Evolutionary conservation across 1,140 invertebrate genomes (phyloP), one percentile per base, ranked within the genome.

Genomic region (Orchesella cincta): DNA sequence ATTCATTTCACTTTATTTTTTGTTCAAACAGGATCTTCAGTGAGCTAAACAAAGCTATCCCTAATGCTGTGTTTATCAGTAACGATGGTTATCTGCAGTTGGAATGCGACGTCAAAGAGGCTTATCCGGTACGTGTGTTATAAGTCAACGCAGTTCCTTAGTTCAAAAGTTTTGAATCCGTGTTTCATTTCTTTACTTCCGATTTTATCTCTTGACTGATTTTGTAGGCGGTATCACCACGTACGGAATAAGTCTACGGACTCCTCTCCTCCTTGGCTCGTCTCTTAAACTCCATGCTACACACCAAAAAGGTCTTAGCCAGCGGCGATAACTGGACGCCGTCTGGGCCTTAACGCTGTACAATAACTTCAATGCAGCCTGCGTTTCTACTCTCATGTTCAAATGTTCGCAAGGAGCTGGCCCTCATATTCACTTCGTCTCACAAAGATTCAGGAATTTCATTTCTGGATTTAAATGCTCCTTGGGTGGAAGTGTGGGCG

Each of bases 271-370:
- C 96, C 31, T 87, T n/a, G 98, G 33, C 93, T 91, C 82, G 89
- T 99, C 16, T 98, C 97, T 5, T 87, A 98, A 39, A 98, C n/a
- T n/a, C n/a, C n/a, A 98, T 87, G 96, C 97, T 1, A 99, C 99
- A 92, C 83, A 98, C 95, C 0, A 99, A 99, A 86, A 94, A 93
- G 86, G 89, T 94, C 0, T 86, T 99, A 73, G 92, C 94, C 0
- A 85, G 88, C 81, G 92, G 99, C 0, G 93, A 98, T 82, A 91
- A 97, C 84, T 86, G n/a, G n/a, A n/a, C n/a, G n/a, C 88, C 2
- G 86, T 91, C 18, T 91, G 89, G 89, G 82, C 86, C 14, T 82
- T 92, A 2, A 96, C 95, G 0, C 96, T 97, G 85, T 99, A 98
- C 85, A 99, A 98, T 83, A 99, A 99, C 87, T 87, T 97, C 0